These are phyloP conservation scores for Folsomia candida DNA, from an alignment of 2,888 invertebrate species.

Conservation along the genomic window DNA sequence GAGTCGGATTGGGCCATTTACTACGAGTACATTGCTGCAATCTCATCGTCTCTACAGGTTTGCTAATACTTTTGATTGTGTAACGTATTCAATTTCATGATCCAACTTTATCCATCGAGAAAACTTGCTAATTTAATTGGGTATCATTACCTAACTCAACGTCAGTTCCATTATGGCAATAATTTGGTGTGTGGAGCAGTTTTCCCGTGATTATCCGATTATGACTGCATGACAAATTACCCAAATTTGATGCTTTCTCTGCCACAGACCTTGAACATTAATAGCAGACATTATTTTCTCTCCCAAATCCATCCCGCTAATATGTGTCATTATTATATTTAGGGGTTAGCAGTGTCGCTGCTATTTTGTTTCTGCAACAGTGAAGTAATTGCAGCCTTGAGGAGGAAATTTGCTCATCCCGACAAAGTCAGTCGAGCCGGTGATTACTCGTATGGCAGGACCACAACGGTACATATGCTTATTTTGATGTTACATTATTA, in stretches of 20 bases:
- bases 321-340: constrained; percentile 53
- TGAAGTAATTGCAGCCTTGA: constrained; percentile 64
- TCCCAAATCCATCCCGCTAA: no score
- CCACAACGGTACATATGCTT: constrained; percentile 37
- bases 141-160: no score
- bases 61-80: constrained; percentile 21
- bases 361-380: constrained; percentile 93
- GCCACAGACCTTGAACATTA: no score
- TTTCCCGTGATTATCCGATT: no score
- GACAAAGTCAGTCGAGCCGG: constrained; percentile 1
- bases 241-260: no score
- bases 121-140: no score
- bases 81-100: no score
- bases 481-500: no score
- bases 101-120: no score
- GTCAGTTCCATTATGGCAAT: no score
- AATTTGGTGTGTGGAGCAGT: no score
- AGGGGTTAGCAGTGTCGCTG: constrained; percentile 88
- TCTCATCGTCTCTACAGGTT: constrained; percentile 85
- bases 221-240: constrained; percentile 36
- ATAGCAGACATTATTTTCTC: no score
- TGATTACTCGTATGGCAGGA: constrained; percentile 41
- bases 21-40: constrained; percentile 81
- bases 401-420: constrained; percentile 34
- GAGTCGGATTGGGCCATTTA: constrained; percentile 64